These are phyloP conservation scores for Acleris sparsana DNA, from an alignment of 2,888 invertebrate species.

Conservation along the genomic window DNA sequence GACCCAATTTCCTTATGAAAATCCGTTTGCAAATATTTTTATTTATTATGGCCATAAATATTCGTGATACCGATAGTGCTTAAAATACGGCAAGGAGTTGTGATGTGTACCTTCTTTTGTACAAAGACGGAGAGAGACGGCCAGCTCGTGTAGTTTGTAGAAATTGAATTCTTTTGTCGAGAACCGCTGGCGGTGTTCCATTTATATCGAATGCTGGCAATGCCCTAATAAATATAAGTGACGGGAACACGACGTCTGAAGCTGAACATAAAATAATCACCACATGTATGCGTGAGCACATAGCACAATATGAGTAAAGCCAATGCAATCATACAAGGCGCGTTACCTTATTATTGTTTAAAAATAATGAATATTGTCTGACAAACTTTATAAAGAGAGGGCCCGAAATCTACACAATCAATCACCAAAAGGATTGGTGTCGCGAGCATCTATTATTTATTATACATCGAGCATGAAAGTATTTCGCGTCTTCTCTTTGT, in stretches of 20 bases:
- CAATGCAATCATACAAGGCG: slow-evolving; percentile 9
- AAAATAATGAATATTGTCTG: slow-evolving; percentile 12
- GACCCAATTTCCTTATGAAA: slow-evolving; percentile 53
- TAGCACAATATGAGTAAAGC: slow-evolving; percentile 14
- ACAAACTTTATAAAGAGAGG: slow-evolving; percentile 11
- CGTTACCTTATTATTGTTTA: slow-evolving; percentile 12
- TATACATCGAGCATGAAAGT: slow-evolving; percentile 57
- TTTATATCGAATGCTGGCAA: slow-evolving; percentile 21
- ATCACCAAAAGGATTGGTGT: slow-evolving; percentile 40
- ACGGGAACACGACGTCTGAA: slow-evolving; percentile 15
- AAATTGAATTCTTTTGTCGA: slow-evolving; percentile 35
- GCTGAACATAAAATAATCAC: slow-evolving; percentile 28
- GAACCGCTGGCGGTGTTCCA: slow-evolving; percentile 70
- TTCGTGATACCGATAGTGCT: slow-evolving; percentile 46
- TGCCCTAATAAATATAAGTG: slow-evolving; percentile 29
- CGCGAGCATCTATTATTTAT: slow-evolving; percentile 45
- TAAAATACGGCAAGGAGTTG: slow-evolving; percentile 23
- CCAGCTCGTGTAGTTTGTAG: slow-evolving; percentile 33
- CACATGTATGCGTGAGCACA: slow-evolving; percentile 19
- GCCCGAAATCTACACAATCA: slow-evolving; percentile 15
- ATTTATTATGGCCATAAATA: slow-evolving; percentile 51
- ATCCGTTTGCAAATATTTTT: slow-evolving; percentile 54
- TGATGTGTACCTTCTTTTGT: slow-evolving; percentile 38
- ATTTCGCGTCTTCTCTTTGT: slow-evolving; percentile 57
- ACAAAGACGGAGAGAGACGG: slow-evolving; percentile 40